These are phyloP conservation scores for Numenius arquata DNA, from an alignment of 2,113 vertebrate genomes.

Conservation along the genomic window DNA sequence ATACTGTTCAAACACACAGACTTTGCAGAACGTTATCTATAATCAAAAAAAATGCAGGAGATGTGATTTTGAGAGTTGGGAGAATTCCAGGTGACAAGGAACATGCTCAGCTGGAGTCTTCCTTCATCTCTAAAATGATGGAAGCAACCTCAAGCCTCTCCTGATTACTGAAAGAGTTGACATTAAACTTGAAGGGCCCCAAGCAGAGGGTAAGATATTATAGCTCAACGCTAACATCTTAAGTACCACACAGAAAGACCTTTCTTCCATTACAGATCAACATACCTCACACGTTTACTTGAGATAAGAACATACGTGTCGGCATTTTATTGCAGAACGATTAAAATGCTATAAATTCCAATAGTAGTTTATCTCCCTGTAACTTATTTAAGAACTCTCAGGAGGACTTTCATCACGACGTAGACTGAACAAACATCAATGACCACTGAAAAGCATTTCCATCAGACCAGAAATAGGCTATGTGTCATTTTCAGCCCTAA, in stretches of 20 bases:
- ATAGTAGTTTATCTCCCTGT: neutral
- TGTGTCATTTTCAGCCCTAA: neutral
- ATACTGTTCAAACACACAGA: neutral
- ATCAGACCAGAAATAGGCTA: neutral
- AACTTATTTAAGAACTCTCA: neutral
- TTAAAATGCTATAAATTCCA: neutral
- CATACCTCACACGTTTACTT: neutral
- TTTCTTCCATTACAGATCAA: neutral
- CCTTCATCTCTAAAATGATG: neutral
- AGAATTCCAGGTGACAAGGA: neutral
- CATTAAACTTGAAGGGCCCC: neutral
- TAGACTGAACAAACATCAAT: neutral
- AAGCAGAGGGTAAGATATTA: neutral
- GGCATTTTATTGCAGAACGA: fast-evolving
- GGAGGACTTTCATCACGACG: neutral
- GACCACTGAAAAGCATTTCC: neutral
- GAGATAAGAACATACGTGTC: neutral
- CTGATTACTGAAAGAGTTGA: neutral
- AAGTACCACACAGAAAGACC: neutral
- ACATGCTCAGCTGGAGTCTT: neutral
- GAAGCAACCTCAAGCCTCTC: neutral
- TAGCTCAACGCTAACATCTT: neutral
- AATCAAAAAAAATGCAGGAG: neutral
- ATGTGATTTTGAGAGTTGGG: neutral
- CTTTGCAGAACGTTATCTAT: neutral